phyloP scores from a whole-genome alignment of 1,140 invertebrate genomes.

The Drosophila pseudoobscura region DNA sequence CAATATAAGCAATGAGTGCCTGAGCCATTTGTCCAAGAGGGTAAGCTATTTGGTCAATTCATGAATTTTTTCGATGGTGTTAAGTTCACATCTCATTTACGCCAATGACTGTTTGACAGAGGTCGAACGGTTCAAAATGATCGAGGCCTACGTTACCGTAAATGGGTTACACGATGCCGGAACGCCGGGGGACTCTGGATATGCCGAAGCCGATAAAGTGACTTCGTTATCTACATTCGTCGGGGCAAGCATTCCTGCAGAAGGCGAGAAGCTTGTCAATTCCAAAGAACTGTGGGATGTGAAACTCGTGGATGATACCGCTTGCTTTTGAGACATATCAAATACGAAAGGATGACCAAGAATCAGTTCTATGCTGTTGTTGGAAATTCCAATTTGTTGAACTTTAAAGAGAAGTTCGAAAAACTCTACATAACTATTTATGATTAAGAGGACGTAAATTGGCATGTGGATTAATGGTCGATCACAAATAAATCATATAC shows the following conservation, averaged over 20 bases:
- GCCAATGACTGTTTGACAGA: background rate
- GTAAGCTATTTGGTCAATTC: background rate
- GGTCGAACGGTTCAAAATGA: conserved; percentile 26
- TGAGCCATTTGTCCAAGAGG: background rate
- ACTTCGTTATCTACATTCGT: background rate
- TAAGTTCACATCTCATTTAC: background rate
- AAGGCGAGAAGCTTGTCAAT: background rate
- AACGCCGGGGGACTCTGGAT: too few species aligned
- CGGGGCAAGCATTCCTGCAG: background rate
- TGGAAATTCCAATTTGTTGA: conserved; percentile 20
- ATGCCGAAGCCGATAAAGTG: background rate
- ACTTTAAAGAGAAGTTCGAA: conserved; percentile 11
- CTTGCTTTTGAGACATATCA: conserved; percentile 8
- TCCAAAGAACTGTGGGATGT: too few species aligned
- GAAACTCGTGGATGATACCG: background rate
- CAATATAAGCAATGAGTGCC: background rate
- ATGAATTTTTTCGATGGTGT: conserved; percentile 16
- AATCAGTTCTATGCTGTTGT: conserved; percentile 10
- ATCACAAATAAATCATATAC: too few species aligned
- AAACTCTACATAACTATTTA: too few species aligned
- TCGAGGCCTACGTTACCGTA: conserved; percentile 3
- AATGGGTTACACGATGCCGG: background rate
- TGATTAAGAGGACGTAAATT: too few species aligned
- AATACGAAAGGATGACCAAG: conserved; percentile 1
- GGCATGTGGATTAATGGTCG: too few species aligned